These are phyloP conservation scores for Microtus pennsylvanicus DNA, from an alignment of 2,113 vertebrate species.

Conservation along the genomic window DNA sequence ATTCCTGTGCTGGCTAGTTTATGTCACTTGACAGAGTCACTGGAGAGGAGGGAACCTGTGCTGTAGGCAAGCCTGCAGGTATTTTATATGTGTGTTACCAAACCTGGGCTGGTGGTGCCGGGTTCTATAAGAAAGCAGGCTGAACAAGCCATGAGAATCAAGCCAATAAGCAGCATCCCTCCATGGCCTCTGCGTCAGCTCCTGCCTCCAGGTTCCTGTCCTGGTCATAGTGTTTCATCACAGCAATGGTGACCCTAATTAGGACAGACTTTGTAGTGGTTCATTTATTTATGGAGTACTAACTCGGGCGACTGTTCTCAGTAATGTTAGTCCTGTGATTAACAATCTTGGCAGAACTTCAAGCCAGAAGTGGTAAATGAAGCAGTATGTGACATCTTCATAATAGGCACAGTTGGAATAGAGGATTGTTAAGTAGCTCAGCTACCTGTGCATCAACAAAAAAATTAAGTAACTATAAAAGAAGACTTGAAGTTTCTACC, in stretches of 20 bases:
- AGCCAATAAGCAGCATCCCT: neutral
- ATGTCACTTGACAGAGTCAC: neutral
- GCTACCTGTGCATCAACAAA: conserved; percentile 96
- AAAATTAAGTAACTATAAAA: conserved; percentile 89
- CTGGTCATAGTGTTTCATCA: neutral
- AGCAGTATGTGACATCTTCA: conserved; percentile 89
- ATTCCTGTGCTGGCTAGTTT: conserved; percentile 83
- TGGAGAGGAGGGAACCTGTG: neutral
- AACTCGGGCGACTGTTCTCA: conserved; percentile 93
- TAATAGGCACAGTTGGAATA: conserved; percentile 94
- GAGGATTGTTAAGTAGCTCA: conserved; percentile 95
- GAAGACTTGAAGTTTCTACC: conserved; percentile 94
- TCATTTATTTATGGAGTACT: conserved; percentile 79
- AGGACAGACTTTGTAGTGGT: conserved; percentile 83
- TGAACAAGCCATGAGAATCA: neutral
- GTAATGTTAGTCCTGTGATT: conserved; percentile 95
- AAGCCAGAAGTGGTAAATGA: conserved; percentile 91
- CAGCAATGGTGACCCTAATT: neutral
- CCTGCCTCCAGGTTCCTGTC: no score
- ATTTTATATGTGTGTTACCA: neutral
- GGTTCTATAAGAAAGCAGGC: neutral
- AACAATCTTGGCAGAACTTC: conserved; percentile 88
- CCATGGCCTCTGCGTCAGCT: neutral
- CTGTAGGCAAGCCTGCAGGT: no score
- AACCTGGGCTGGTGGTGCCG: neutral